Evolutionary conservation across 2,888 invertebrate genomes (phyloP), one percentile per base, ranked within the genome.

Genomic region (Hyposoter didymator): DNA sequence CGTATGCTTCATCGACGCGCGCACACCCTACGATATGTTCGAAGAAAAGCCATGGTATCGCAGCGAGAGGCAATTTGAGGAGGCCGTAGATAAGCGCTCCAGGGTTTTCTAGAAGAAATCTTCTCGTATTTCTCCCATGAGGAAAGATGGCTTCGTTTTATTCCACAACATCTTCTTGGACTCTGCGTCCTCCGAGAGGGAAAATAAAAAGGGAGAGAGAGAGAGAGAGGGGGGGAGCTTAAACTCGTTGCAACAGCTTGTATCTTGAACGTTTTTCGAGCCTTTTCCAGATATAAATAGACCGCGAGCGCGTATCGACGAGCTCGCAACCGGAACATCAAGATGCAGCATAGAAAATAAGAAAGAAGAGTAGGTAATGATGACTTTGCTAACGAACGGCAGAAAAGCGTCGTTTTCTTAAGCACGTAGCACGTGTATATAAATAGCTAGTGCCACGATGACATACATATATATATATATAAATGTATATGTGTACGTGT

Each of bases 261-360:
- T 19, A 78, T 76, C 73, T 52, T 64, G 55, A 64, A 70, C 66
- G 59, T 82, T 75, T 79, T 82, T 79, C 49, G 28, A 43, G 70
- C 47, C 45, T 67, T 75, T 69, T 72, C 47, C 76, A 73, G 70
- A 80, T 83, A 83, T 83, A 85, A 85, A 85, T 85, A 85, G 85
- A 85, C 67, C 78, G 39, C 72, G 14, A 35, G 55, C 47, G 47
- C 69, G 55, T 66, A 52, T 43, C 75, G 32, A 66, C 28, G 35
- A 47, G 73, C 82, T 35, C 66, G 74, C 55, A 72, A 78, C 43
- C 73, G 49, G 69, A 67, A 67, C 28, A 43, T 17, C 80, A 32
- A 55, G 81, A 49, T 17, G 39, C 35, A 76, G 55, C 14, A 52
- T 8, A 76, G 49, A 49, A 66, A 19, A 45, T 39, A 28, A 52